phyloP scores from a whole-genome alignment of 2,888 invertebrate genomes.

The Loripinus fragilis region DNA sequence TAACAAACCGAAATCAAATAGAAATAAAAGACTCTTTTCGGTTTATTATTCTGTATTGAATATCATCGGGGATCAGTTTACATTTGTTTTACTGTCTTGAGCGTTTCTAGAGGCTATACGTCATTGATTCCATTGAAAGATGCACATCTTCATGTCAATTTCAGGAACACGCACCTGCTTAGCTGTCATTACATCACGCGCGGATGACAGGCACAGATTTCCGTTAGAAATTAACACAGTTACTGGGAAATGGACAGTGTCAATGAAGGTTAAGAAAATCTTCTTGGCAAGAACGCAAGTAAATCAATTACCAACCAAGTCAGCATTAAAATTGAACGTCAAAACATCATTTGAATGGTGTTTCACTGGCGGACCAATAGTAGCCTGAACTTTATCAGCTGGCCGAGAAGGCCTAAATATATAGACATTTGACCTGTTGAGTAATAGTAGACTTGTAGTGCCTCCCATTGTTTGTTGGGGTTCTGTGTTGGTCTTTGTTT shows the following conservation, averaged over 20 bases:
- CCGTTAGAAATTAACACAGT: constrained; percentile 28
- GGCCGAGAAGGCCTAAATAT: too few relatives aligned
- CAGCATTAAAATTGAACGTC: too few relatives aligned
- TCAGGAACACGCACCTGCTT: constrained; percentile 42
- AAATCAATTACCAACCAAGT: too few relatives aligned
- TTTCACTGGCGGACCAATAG: too few relatives aligned
- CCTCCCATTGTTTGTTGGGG: too few relatives aligned
- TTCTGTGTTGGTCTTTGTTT: too few relatives aligned
- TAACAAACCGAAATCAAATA: constrained; percentile 14
- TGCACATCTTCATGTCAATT: constrained; percentile 34
- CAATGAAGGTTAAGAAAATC: too few relatives aligned
- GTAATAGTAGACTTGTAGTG: too few relatives aligned
- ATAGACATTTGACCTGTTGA: too few relatives aligned
- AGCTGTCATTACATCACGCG: constrained; percentile 41
- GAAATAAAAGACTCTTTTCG: constrained; percentile 11
- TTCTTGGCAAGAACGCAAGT: too few relatives aligned
- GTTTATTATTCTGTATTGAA: constrained; percentile 11
- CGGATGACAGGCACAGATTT: constrained; percentile 29
- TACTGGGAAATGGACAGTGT: constrained; percentile 30
- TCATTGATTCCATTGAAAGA: constrained; percentile 32
- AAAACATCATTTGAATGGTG: too few relatives aligned
- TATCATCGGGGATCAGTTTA: not conserved
- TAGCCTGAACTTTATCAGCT: too few relatives aligned
- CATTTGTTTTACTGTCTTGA: constrained; percentile 14
- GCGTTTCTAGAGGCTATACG: constrained; percentile 16